phyloP scores from a whole-genome alignment of 2,888 invertebrate species.

The Melangyna quadrimaculata region DNA sequence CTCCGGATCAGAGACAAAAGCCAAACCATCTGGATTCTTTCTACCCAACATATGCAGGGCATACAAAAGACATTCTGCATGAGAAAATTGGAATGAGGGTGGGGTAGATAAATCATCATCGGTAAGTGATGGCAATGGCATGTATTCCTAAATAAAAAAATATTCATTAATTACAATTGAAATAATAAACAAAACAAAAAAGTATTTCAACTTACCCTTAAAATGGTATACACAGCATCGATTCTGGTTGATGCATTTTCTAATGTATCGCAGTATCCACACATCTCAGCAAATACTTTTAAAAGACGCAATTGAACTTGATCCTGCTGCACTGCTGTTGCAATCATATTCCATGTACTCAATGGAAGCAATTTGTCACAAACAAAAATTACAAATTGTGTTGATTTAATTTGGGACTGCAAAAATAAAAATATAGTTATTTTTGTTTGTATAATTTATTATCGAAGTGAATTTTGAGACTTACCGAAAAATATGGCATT shows the following conservation, averaged over 20 bases:
- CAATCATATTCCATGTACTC: conserved; percentile 85
- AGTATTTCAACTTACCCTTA: conserved; percentile 85
- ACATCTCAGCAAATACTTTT: conserved; percentile 93
- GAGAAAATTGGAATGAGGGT: conserved; percentile 95
- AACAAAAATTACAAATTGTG: conserved; percentile 91
- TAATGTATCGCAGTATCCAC: conserved; percentile 88
- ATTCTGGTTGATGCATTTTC: conserved; percentile 89
- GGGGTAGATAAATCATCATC: conserved; percentile 83
- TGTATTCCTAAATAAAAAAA: conserved; percentile 85
- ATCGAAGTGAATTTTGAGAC: conserved; percentile 74
- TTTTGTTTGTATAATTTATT: not conserved
- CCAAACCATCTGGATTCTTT: conserved; percentile 89
- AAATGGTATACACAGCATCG: conserved; percentile 88
- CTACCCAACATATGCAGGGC: conserved; percentile 89
- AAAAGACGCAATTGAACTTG: conserved; percentile 89
- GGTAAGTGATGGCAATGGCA: conserved; percentile 92
- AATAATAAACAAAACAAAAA: not conserved
- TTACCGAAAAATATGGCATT: conserved; percentile 93
- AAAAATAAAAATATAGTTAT: conserved; percentile 47
- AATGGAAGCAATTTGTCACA: conserved; percentile 91
- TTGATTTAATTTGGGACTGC: conserved; percentile 92
- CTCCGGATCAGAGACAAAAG: conserved; percentile 86
- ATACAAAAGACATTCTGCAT: conserved; percentile 94
- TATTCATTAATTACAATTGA: not conserved
- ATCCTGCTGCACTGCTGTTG: conserved; percentile 83